Evolutionary conservation across 2,797 vertebrate species (phyloP).

Genomic region (Halcyon leucocephala): DNA sequence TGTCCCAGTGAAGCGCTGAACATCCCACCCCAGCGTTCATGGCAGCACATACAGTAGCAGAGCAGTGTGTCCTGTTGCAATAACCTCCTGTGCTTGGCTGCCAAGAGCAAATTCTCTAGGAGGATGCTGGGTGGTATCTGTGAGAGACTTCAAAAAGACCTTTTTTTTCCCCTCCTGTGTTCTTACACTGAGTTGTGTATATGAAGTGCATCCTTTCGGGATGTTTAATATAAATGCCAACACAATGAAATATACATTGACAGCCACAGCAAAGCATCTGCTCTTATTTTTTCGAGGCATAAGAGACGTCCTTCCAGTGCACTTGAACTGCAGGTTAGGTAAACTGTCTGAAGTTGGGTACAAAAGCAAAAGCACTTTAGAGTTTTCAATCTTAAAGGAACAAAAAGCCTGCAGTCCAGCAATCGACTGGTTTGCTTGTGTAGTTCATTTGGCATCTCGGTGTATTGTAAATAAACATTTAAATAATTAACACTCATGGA

Average conservation of each 20-base stretch:
- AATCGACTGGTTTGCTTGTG: neutral
- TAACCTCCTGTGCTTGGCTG: neutral
- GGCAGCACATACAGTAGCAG: neutral
- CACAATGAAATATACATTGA: neutral
- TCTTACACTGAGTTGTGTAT: neutral
- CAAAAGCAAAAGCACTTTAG: neutral
- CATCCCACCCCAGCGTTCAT: neutral
- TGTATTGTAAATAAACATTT: neutral
- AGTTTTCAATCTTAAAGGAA: neutral
- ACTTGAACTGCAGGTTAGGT: slow-evolving; percentile 9
- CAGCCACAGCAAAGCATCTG: neutral
- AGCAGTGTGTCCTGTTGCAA: neutral
- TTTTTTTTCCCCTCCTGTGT: neutral
- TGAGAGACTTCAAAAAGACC: neutral
- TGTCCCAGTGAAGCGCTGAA: neutral
- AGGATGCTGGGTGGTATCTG: neutral
- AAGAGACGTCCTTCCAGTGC: slow-evolving; percentile 1
- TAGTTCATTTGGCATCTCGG: neutral
- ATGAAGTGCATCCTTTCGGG: neutral
- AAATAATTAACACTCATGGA: neutral
- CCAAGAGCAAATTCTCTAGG: neutral
- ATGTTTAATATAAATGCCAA: neutral
- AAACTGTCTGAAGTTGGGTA: neutral
- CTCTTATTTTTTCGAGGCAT: neutral
- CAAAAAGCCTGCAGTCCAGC: neutral